phyloP scores from a whole-genome alignment of 2,113 vertebrate species.

The Sinocyclocheilus anophthalmus region DNA sequence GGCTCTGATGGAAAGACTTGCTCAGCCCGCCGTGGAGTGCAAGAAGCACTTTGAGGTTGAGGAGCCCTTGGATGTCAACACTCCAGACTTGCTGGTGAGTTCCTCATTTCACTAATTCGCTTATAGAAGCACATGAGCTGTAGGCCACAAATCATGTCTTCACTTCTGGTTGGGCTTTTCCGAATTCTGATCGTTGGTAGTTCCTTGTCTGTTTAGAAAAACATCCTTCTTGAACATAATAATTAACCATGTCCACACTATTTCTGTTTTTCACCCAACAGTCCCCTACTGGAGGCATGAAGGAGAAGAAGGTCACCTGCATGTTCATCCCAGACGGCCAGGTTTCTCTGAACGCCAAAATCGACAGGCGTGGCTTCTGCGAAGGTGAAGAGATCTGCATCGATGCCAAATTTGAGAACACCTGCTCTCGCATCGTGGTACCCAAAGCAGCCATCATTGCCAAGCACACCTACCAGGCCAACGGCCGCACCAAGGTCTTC shows the following conservation, averaged over 20 bases:
- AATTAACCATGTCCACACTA: background rate
- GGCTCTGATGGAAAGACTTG: conserved; percentile 76
- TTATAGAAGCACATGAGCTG: too few relatives aligned
- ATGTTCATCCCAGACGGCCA: conserved; percentile 84
- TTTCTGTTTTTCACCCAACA: conserved; percentile 55
- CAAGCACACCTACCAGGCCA: conserved; percentile 91
- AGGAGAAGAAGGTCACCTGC: conserved; percentile 93
- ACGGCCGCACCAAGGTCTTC: conserved; percentile 84
- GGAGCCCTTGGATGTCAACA: conserved; percentile 84
- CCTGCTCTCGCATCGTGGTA: conserved; percentile 94
- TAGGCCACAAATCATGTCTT: conserved; percentile 71
- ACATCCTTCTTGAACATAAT: background rate
- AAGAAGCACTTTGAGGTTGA: conserved; percentile 82
- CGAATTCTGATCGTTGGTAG: too few relatives aligned
- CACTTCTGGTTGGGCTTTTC: background rate
- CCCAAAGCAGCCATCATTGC: conserved; percentile 94
- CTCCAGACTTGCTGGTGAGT: conserved; percentile 82
- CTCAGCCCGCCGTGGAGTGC: conserved; percentile 70
- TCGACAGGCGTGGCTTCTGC: conserved; percentile 91
- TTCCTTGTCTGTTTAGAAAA: too few relatives aligned
- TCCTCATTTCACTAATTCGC: background rate
- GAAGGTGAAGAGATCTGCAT: conserved; percentile 95
- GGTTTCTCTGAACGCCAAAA: conserved; percentile 86
- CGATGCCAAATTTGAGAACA: conserved; percentile 95
- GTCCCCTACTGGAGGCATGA: conserved; percentile 88